A percentile compares a stretch with the other conserved stretches of the same genome.
Evolutionary conservation across 2,797 vertebrate species (phyloP).

Genomic region (Tachyglossus aculeatus): DNA sequence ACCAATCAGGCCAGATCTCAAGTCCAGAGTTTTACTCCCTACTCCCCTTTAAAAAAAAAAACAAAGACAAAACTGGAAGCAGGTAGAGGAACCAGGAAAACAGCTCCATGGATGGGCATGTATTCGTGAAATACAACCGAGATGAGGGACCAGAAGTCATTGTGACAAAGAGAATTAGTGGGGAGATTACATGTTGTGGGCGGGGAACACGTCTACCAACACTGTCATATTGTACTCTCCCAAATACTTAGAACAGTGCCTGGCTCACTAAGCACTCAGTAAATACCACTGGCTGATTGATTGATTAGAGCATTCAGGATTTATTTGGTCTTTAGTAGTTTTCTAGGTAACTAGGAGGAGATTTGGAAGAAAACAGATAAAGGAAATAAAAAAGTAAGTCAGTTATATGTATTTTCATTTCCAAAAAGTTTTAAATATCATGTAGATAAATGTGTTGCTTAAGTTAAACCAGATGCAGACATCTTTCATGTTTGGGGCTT

Average conservation of each 20-base stretch:
- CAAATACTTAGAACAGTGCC: too few species aligned
- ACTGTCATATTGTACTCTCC: too few species aligned
- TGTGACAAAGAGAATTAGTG: background rate
- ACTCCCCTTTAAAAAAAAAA: background rate
- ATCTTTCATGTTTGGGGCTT: background rate
- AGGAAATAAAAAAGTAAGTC: conserved; percentile 26
- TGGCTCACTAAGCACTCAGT: too few species aligned
- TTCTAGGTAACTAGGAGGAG: conserved; percentile 36
- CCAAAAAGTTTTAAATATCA: conserved; percentile 31
- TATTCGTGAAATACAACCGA: background rate
- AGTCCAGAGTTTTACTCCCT: background rate
- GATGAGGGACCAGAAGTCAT: background rate
- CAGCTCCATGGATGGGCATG: background rate
- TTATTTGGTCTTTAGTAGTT: conserved; percentile 29
- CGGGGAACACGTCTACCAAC: too few species aligned
- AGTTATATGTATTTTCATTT: conserved; percentile 4
- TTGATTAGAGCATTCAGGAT: too few species aligned
- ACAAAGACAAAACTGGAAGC: too few species aligned
- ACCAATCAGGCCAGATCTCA: background rate
- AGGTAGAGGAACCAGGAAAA: background rate
- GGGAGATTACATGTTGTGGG: background rate
- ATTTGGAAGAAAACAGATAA: conserved; percentile 22
- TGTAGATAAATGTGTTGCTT: conserved; percentile 12
- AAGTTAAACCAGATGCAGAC: conserved; percentile 39
- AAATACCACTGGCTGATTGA: too few species aligned